Evolutionary conservation across 2,888 invertebrate genomes (phyloP).

Genomic region (Perdita meconis): DNA sequence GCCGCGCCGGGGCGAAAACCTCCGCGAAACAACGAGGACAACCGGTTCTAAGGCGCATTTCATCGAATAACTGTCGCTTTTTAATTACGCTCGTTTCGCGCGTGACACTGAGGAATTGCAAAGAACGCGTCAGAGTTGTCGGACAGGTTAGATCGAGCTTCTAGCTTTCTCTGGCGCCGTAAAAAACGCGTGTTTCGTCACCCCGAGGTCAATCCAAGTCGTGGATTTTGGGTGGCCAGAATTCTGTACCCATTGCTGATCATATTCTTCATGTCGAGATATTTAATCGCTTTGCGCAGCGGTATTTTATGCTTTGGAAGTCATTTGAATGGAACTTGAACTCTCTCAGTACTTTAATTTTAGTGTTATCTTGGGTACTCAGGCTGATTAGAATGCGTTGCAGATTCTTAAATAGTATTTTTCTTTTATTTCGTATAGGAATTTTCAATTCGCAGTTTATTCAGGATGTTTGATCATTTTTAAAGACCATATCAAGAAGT

Average conservation of each 20-base stretch:
- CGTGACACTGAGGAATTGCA: slow-evolving; percentile 30
- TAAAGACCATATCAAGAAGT: too few species aligned
- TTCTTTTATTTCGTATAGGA: too few species aligned
- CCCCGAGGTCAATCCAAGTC: neutral
- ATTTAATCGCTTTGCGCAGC: neutral
- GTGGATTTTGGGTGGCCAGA: neutral
- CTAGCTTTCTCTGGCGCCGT: slow-evolving; percentile 39
- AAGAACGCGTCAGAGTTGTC: slow-evolving; percentile 22
- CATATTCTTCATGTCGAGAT: neutral
- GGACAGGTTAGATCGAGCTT: slow-evolving; percentile 25
- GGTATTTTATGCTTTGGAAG: neutral
- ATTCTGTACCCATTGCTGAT: neutral
- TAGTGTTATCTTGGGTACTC: too few species aligned
- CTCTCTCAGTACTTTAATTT: too few species aligned
- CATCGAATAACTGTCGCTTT: slow-evolving; percentile 25
- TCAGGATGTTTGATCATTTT: too few species aligned
- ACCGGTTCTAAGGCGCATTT: slow-evolving; percentile 31
- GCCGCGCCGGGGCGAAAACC: neutral
- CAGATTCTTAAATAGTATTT: too few species aligned
- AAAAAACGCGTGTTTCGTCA: slow-evolving; percentile 25
- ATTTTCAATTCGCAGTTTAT: too few species aligned
- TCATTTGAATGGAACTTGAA: too few species aligned
- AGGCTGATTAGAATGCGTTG: too few species aligned
- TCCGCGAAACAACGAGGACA: neutral
- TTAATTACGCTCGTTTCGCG: slow-evolving; percentile 34